Evolutionary conservation across 1,140 invertebrate genomes (phyloP), one percentile per base, ranked within the genome.

Genomic region (Camponotus vicinus): DNA sequence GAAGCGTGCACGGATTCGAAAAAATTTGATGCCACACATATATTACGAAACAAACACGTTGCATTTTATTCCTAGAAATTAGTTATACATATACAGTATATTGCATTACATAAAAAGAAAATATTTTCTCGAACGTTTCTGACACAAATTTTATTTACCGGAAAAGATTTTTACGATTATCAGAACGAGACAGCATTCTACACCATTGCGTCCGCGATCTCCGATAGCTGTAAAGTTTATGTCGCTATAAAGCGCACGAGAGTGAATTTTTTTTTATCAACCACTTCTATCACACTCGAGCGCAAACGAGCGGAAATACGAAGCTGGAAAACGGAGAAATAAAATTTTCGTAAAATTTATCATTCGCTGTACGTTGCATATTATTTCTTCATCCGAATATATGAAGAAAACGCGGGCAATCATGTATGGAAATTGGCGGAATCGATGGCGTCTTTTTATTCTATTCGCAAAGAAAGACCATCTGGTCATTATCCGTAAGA

Each of bases 131-230:
- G 18, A 73, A 21, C 55, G 18, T 82, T 73, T 82, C 37, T 37
- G 40, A 82, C 55, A 82, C 27, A 73, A 59, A 42, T 45, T 82
- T 82, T 61, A 82, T 73, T 27, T 73, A 82, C 37, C 45, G 67
- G 52, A 82, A 82, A 18, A 82, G 52, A 82, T 71, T 82, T 66
- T 82, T 82, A 82, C 40, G 79, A 82, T 82, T 45, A 73, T 82
- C 67, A 45, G 67, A 73, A 73, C 40, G 79, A 82, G 37, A 82
- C 15, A 57, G 78, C 21, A 71, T 80, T 80, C 34, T 80, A 34
- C 77, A 18, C 45, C 37, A 61, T 73, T 32, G 11, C 64, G 45
- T 63, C 27, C 55, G 40, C 11, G 21, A 11, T 69, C 66, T 57
- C 21, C 40, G 66, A 80, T 57, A 49, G 66, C 78, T 57, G 34